These are phyloP conservation scores for Holcopasites calliopsidis DNA, from an alignment of 1,140 invertebrate genomes.

Conservation along the genomic window DNA sequence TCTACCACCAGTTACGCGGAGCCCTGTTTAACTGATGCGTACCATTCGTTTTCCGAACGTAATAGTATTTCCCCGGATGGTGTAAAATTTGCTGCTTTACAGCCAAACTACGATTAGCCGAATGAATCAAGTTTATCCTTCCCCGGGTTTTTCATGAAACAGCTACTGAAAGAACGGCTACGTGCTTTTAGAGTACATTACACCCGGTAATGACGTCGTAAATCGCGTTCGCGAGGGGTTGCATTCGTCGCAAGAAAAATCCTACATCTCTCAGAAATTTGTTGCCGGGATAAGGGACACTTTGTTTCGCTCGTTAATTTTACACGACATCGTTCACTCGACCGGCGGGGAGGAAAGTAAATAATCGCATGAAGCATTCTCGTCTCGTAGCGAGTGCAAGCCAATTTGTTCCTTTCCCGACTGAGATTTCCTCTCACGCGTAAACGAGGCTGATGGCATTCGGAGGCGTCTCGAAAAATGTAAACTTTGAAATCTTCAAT, in stretches of 20 bases:
- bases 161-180: neutral
- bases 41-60: no score
- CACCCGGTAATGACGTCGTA: constrained; percentile 1
- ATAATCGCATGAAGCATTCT: neutral
- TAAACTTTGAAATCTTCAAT: no score
- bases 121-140: neutral
- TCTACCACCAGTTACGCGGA: no score
- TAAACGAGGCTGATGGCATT: no score
- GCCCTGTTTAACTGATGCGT: no score
- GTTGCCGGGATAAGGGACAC: neutral
- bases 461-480: no score
- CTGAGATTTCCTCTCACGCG: no score
- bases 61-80: no score
- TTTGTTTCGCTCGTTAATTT: constrained; percentile 22
- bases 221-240: constrained; percentile 6
- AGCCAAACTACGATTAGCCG: constrained; percentile 10
- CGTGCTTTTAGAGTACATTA: neutral
- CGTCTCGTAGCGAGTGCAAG: neutral
- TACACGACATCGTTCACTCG: neutral
- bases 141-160: neutral
- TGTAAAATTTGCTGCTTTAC: constrained; percentile 12
- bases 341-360: neutral
- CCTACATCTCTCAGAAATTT: constrained; percentile 9
- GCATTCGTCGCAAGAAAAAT: constrained; percentile 16
- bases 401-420: neutral